phyloP scores from a whole-genome alignment of 2,888 invertebrate genomes.

The Catocala nupta region DNA sequence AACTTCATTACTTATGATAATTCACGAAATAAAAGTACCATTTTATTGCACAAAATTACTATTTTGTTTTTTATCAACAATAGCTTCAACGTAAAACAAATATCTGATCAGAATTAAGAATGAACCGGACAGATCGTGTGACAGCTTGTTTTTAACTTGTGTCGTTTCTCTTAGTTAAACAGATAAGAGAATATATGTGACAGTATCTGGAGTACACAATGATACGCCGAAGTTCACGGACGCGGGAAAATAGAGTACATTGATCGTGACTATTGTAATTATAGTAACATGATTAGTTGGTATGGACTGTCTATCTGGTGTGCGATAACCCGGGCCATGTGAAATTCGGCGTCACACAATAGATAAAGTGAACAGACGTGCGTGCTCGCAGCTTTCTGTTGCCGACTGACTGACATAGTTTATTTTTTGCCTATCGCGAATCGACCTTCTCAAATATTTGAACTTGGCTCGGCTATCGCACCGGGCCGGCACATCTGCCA shows the following conservation, averaged over 20 bases:
- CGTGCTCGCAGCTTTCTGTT: slow-evolving; percentile 53
- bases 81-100: neutral
- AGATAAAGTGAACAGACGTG: slow-evolving; percentile 51
- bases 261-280: slow-evolving; percentile 46
- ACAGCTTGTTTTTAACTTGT: slow-evolving; percentile 30
- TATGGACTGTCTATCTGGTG: slow-evolving; percentile 40
- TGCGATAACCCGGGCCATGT: slow-evolving; percentile 59
- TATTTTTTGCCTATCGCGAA: slow-evolving; percentile 62
- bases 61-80: neutral
- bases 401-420: slow-evolving; percentile 67
- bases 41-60: too few species aligned
- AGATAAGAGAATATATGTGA: slow-evolving; percentile 42
- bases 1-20: slow-evolving; percentile 4
- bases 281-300: slow-evolving; percentile 37
- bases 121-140: neutral
- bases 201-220: slow-evolving; percentile 43
- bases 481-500: slow-evolving; percentile 47
- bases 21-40: neutral
- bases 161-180: slow-evolving; percentile 27
- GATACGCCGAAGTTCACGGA: slow-evolving; percentile 49
- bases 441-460: slow-evolving; percentile 76
- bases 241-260: slow-evolving; percentile 43
- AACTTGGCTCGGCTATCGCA: slow-evolving; percentile 66
- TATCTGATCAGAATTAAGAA: too few species aligned
- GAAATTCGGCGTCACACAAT: slow-evolving; percentile 52